Evolutionary conservation across 2,797 vertebrate genomes (phyloP), one percentile per base, ranked within the genome.

Genomic region (Enoplosus armatus): DNA sequence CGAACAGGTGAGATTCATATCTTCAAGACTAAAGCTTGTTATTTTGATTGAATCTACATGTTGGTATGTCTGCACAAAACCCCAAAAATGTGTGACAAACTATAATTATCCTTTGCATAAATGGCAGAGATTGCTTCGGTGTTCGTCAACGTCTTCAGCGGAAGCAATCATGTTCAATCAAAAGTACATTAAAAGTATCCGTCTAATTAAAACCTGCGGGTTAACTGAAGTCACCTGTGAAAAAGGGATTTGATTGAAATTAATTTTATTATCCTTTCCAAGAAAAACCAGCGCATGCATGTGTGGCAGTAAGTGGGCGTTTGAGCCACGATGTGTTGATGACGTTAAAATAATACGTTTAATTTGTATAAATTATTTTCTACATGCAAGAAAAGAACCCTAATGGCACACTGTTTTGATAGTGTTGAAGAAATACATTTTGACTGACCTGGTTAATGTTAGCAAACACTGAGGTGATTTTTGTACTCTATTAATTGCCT

Each of bases 121-220:
- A n/a, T n/a, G n/a, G n/a, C n/a, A n/a, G n/a, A n/a, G n/a, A n/a
- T n/a, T n/a, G n/a, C n/a, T n/a, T n/a, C n/a, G n/a, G n/a, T n/a
- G n/a, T n/a, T n/a, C n/a, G n/a, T 20, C 20, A 29, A 55, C 26
- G 15, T 67, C 18, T n/a, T 56, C 20, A 41, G n/a, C 7, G 33
- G 18, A 31, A n/a, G 27, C 26, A 53, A 73, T 61, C 5, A 24
- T 6, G 11, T 72, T 66, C 18, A 72, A 43, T 72, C 20, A 29
- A 55, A 48, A 12, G 9, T n/a, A 22, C 22, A 59, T 53, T 22
- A n/a, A n/a, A 15, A 27, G 26, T 14, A 31, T 41, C 24, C 0
- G 14, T 64, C n/a, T 27, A 65, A 66, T 60, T 47, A n/a, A 45
- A 51, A 27, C 22, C 48, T 41, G 24, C 26, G 16, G 16, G 37